A percentile compares a stretch with the other conserved stretches of the same genome.
Evolutionary conservation across 2,797 vertebrate genomes (phyloP).

Genomic region (Chaetodon trifasciatus): DNA sequence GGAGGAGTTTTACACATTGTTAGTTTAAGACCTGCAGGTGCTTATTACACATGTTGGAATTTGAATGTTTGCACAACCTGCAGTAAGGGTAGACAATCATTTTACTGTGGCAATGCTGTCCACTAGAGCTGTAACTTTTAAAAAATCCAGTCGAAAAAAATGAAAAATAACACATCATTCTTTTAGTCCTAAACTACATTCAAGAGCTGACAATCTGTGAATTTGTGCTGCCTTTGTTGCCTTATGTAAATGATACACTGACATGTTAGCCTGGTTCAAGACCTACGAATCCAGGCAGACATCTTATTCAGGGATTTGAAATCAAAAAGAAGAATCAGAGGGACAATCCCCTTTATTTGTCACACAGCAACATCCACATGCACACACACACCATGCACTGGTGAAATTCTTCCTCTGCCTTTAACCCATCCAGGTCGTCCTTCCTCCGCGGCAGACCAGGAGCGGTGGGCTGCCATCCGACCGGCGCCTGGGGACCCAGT

Average conservation of each 20-base stretch:
- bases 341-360: too few species aligned
- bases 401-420: too few species aligned
- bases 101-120: not conserved
- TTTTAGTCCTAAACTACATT: not conserved
- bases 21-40: not conserved
- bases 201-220: not conserved
- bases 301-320: not conserved
- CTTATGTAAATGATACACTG: not conserved
- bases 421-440: too few species aligned
- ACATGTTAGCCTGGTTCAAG: not conserved
- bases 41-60: not conserved
- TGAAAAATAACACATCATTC: not conserved
- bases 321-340: too few species aligned
- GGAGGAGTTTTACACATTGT: not conserved
- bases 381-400: too few species aligned
- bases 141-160: not conserved
- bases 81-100: not conserved
- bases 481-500: too few species aligned
- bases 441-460: too few species aligned
- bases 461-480: too few species aligned
- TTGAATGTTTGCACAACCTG: not conserved
- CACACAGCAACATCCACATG: too few species aligned
- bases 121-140: not conserved
- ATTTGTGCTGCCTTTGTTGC: not conserved
- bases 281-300: constrained; percentile 7